phyloP scores from a whole-genome alignment of 2,113 vertebrate genomes.

The Podilymbus podiceps region DNA sequence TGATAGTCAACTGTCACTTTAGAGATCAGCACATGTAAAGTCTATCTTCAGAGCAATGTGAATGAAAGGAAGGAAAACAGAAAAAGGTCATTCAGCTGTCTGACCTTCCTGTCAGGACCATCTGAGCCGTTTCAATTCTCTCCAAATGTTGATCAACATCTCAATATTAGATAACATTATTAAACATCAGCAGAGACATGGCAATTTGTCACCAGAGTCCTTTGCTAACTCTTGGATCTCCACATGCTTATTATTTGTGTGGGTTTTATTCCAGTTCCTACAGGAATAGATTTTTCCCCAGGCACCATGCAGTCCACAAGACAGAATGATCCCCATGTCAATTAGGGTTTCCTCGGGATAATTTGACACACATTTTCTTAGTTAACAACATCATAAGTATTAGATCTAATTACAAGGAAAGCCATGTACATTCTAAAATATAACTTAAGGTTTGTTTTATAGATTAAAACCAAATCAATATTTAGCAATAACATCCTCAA shows the following conservation, averaged over 20 bases:
- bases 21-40: neutral
- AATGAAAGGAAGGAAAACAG: neutral
- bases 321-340: neutral
- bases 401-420: neutral
- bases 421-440: neutral
- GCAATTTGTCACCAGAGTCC: neutral
- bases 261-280: neutral
- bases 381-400: neutral
- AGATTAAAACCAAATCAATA: slow-evolving; percentile 9
- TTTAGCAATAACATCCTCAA: neutral
- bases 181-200: neutral
- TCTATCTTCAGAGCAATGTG: neutral
- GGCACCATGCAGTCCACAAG: neutral
- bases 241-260: neutral
- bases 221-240: neutral
- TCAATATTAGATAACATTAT: neutral
- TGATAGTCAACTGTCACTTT: neutral
- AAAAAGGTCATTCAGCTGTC: neutral
- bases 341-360: neutral
- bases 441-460: neutral
- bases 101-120: neutral
- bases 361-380: neutral
- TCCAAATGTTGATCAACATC: neutral
- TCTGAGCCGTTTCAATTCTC: neutral
- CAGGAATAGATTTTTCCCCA: neutral